Conservation (phyloP, 2,113 vertebrate species). For the Epinephelus fuscoguttatus region DNA sequence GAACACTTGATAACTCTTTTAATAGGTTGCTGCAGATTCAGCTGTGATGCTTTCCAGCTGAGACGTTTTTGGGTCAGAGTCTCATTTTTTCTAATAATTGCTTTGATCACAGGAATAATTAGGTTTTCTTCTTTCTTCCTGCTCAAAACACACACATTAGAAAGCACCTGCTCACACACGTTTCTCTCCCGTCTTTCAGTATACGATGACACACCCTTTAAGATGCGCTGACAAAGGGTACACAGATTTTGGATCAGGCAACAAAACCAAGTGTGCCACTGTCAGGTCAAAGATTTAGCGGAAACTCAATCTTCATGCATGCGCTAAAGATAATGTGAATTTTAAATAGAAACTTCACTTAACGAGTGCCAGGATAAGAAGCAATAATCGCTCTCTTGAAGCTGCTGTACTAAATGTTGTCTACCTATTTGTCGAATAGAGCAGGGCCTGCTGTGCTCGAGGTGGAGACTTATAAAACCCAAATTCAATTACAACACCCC, state of each 20-base stretch:
- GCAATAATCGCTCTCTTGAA: slow-evolving; percentile 10
- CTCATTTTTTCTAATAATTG: slow-evolving; percentile 62
- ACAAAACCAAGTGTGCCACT: slow-evolving; percentile 16
- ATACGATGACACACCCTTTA: neutral
- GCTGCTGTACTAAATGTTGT: slow-evolving; percentile 37
- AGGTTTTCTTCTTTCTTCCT: slow-evolving; percentile 50
- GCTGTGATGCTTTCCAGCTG: slow-evolving; percentile 64
- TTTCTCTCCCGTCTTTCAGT: slow-evolving; percentile 5
- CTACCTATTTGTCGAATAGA: slow-evolving; percentile 41
- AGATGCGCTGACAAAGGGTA: slow-evolving; percentile 11
- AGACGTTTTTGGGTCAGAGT: slow-evolving; percentile 79
- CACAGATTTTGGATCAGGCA: slow-evolving; percentile 13
- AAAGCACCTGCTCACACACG: slow-evolving; percentile 46
- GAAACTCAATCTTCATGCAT: slow-evolving; percentile 15
- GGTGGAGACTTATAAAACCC: slow-evolving; percentile 50
- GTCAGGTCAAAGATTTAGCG: slow-evolving; percentile 45
- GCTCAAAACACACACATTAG: slow-evolving; percentile 13
- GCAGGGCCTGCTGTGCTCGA: slow-evolving; percentile 46
- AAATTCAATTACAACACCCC: slow-evolving; percentile 54
- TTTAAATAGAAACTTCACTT: slow-evolving; percentile 28
- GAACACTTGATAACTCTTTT: slow-evolving; percentile 60
- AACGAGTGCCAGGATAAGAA: neutral
- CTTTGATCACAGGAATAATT: slow-evolving; percentile 80
- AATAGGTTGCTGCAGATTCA: slow-evolving; percentile 73
- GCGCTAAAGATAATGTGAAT: slow-evolving; percentile 23